Evolutionary conservation across 1,140 invertebrate genomes (phyloP).

Genomic region (Eumaeus atala): DNA sequence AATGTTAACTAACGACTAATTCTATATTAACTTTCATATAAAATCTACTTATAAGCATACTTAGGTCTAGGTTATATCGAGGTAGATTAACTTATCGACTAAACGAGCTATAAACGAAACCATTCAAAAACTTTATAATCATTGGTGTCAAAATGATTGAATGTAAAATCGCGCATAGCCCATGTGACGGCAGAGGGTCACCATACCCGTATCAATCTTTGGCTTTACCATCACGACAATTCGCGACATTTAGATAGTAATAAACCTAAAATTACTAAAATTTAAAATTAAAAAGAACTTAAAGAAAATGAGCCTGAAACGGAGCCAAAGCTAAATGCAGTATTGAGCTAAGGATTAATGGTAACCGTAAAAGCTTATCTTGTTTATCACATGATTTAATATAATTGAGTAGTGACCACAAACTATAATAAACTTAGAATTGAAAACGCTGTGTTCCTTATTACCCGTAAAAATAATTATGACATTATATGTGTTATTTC

Average conservation of each 20-base stretch:
- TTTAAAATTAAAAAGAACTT: constrained; percentile 27
- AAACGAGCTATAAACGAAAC: constrained; percentile 47
- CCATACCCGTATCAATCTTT: constrained; percentile 75
- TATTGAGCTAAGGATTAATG: constrained; percentile 34
- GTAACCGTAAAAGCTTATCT: no score
- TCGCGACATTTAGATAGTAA: constrained; percentile 58
- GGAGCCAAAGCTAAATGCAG: constrained; percentile 48
- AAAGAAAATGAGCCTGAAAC: constrained; percentile 37
- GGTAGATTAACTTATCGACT: constrained; percentile 72
- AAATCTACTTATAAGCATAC: constrained; percentile 69
- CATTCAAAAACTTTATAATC: constrained; percentile 17
- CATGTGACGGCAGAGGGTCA: constrained; percentile 73
- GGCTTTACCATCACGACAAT: constrained; percentile 73
- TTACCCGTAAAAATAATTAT: no score
- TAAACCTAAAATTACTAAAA: constrained; percentile 31
- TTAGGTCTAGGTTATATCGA: constrained; percentile 65
- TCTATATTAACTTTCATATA: constrained; percentile 65
- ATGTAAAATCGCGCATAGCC: constrained; percentile 42
- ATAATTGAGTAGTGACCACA: no score
- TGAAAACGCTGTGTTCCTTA: no score
- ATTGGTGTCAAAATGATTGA: constrained; percentile 17
- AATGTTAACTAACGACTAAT: constrained; percentile 50
- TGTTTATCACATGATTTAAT: no score
- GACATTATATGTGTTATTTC: no score
- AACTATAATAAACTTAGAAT: no score